Conservation (phyloP, 2,113 vertebrate species). For the Malurus cyaneus region DNA sequence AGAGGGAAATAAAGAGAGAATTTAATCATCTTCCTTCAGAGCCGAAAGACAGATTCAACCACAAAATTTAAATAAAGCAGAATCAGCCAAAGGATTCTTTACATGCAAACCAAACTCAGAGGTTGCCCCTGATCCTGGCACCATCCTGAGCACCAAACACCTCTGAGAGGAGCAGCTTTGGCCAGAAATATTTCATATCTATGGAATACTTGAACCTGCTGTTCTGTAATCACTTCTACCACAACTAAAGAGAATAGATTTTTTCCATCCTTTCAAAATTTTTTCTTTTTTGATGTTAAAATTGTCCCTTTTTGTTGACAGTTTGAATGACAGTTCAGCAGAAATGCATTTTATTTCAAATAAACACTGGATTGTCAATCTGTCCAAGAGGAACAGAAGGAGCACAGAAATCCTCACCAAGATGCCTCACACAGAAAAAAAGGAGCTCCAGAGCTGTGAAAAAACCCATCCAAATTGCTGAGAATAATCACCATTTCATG, state of each 20-base stretch:
- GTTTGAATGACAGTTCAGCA: constrained; percentile 22
- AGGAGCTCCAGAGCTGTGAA: background rate
- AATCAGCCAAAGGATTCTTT: background rate
- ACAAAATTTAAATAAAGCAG: background rate
- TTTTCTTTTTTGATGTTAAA: background rate
- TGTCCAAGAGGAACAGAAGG: constrained; percentile 24
- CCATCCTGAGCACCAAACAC: no score
- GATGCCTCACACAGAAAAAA: constrained; percentile 2
- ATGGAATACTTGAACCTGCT: background rate
- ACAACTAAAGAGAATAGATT: background rate
- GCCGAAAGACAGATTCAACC: background rate
- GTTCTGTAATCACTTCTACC: background rate
- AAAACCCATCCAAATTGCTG: constrained; percentile 8
- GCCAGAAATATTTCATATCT: no score
- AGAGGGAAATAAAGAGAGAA: background rate
- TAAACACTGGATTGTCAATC: constrained; percentile 31
- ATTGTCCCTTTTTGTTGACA: background rate
- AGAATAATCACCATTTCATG: constrained; percentile 45
- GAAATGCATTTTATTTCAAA: constrained; percentile 3
- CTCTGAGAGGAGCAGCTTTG: no score
- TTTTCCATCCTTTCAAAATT: background rate
- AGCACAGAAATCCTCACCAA: background rate
- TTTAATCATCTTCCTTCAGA: background rate
- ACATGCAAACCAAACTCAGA: background rate
- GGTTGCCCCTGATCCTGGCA: no score